Conservation (phyloP, 2,888 invertebrate genomes). For the Noctua pronuba region DNA sequence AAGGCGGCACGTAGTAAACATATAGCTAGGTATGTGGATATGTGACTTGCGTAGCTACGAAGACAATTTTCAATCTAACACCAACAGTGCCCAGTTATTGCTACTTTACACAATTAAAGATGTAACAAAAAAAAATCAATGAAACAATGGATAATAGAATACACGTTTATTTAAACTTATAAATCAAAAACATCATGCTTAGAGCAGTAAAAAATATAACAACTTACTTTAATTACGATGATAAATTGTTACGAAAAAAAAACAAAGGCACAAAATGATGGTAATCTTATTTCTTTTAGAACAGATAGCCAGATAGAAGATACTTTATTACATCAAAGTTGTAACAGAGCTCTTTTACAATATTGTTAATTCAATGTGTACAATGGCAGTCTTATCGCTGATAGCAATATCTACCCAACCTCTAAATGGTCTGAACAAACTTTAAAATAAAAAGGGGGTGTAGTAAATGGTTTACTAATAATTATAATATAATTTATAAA, state of each 20-base stretch:
- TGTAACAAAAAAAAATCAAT: neutral
- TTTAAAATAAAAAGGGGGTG: neutral
- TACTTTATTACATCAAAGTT: neutral
- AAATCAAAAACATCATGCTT: neutral
- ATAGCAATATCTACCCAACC: neutral
- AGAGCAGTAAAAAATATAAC: neutral
- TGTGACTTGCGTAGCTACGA: no score
- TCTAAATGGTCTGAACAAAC: neutral
- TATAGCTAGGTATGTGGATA: no score
- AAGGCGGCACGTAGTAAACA: no score
- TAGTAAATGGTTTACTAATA: neutral
- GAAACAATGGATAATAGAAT: constrained; percentile 9
- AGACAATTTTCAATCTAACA: no score
- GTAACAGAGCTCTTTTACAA: neutral
- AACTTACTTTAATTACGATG: neutral
- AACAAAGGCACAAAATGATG: neutral
- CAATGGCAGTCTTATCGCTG: neutral
- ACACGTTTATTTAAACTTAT: constrained; percentile 10
- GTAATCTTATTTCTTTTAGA: neutral
- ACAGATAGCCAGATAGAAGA: neutral
- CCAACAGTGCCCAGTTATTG: neutral
- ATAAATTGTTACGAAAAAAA: neutral
- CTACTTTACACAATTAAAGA: neutral
- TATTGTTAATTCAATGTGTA: neutral
- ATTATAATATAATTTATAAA: neutral